Percentiles rank a stretch among this genome's conserved stretches.
Conservation (phyloP, 2,888 invertebrate genomes). For the Drosophila multiciliata region DNA sequence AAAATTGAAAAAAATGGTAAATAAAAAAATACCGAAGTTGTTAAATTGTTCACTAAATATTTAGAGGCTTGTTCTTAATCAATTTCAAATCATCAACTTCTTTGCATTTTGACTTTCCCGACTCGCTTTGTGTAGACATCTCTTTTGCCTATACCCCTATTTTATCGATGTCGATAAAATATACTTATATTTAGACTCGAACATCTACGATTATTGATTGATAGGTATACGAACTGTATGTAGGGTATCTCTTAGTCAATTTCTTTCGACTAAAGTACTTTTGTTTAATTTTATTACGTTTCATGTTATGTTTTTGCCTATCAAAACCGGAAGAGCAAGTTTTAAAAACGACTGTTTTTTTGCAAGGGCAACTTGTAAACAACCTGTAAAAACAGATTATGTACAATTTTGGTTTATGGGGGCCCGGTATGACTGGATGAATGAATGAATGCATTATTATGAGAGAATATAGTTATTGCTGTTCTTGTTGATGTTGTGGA, state of each 20-base stretch:
- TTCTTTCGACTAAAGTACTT: not conserved
- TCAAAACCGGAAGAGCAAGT: slow-evolving; percentile 41
- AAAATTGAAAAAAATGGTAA: no score
- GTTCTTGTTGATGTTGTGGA: slow-evolving; percentile 14
- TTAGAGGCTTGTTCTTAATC: not conserved
- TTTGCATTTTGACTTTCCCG: not conserved
- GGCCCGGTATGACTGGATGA: slow-evolving; percentile 49
- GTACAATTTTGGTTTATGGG: slow-evolving; percentile 58
- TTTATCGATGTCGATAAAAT: not conserved
- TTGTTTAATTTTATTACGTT: slow-evolving; percentile 24
- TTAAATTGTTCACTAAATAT: not conserved
- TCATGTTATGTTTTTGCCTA: slow-evolving; percentile 43
- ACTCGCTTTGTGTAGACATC: not conserved
- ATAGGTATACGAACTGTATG: not conserved
- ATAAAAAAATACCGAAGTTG: no score
- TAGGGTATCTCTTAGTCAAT: no score
- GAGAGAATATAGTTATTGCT: slow-evolving; percentile 18
- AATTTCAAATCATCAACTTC: not conserved
- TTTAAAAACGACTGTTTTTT: slow-evolving; percentile 27
- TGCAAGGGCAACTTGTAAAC: slow-evolving; percentile 28
- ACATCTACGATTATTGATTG: not conserved
- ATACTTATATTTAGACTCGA: not conserved
- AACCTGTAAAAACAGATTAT: slow-evolving; percentile 33
- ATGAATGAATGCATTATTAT: slow-evolving; percentile 61
- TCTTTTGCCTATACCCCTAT: not conserved